Percentiles rank a stretch among this genome's conserved stretches.
These are phyloP conservation scores for Prorops nasuta DNA, from an alignment of 1,140 invertebrate species.

Conservation along the genomic window DNA sequence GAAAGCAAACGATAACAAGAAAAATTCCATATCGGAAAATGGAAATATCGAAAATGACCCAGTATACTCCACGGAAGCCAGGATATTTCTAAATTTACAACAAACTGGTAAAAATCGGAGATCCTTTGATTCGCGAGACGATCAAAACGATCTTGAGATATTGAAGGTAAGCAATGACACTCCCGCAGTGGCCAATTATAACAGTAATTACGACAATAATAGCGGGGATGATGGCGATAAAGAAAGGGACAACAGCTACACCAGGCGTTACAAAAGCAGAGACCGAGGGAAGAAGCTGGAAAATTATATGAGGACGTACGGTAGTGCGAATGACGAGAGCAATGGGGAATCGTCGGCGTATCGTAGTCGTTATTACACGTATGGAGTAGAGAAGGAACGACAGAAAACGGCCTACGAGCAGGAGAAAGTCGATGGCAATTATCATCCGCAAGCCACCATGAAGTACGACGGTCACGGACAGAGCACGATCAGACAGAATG, in stretches of 20 bases:
- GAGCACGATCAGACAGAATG: slow-evolving; percentile 9
- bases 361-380: slow-evolving; percentile 17
- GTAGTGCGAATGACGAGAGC: slow-evolving; percentile 6
- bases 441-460: slow-evolving; percentile 20
- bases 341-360: no score
- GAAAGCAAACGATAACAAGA: background rate
- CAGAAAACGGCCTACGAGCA: slow-evolving; percentile 16
- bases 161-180: slow-evolving; percentile 49
- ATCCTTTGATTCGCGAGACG: slow-evolving; percentile 36
- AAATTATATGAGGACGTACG: slow-evolving; percentile 24
- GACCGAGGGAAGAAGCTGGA: slow-evolving; percentile 22
- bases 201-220: slow-evolving; percentile 38
- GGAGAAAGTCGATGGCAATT: slow-evolving; percentile 33
- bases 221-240: background rate
- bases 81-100: slow-evolving; percentile 40
- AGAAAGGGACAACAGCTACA: background rate
- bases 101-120: slow-evolving; percentile 29
- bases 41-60: slow-evolving; percentile 6
- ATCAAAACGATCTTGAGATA: slow-evolving; percentile 46
- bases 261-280: slow-evolving; percentile 3
- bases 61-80: slow-evolving; percentile 42
- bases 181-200: slow-evolving; percentile 45
- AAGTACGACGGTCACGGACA: slow-evolving; percentile 24
- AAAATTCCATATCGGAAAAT: background rate
- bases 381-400: slow-evolving; percentile 7